phyloP scores from a whole-genome alignment of 1,140 invertebrate species.

The Drosophila sproati region DNA sequence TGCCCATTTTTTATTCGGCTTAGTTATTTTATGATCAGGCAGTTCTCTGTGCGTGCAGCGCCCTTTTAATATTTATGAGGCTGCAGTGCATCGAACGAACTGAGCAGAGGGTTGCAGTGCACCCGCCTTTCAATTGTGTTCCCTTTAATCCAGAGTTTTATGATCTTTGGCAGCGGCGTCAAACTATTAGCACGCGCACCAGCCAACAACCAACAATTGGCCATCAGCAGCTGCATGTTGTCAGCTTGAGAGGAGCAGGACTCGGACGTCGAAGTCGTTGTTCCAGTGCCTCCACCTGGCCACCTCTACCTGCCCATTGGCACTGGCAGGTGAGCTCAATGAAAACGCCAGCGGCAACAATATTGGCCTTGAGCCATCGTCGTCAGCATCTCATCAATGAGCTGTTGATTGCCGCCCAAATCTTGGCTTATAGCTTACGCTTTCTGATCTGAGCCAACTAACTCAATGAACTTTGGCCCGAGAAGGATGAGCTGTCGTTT shows the following conservation, averaged over 20 bases:
- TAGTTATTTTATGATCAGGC: neutral
- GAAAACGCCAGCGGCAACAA: slow-evolving; percentile 6
- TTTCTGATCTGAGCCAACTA: slow-evolving; percentile 30
- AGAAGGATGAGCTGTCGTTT: slow-evolving; percentile 24
- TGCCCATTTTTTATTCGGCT: neutral
- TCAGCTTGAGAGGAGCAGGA: neutral
- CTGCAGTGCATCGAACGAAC: neutral
- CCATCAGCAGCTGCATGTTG: slow-evolving; percentile 33
- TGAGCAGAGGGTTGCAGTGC: too few relatives aligned
- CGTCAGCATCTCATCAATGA: slow-evolving; percentile 13
- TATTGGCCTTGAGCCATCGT: slow-evolving; percentile 4
- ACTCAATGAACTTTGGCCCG: slow-evolving; percentile 52
- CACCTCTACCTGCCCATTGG: slow-evolving; percentile 8
- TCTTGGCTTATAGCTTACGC: slow-evolving; percentile 13
- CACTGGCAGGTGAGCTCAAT: slow-evolving; percentile 22
- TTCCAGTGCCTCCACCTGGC: slow-evolving; percentile 27
- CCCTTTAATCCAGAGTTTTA: slow-evolving; percentile 23
- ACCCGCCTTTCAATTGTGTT: slow-evolving; percentile 4
- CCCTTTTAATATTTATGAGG: slow-evolving; percentile 22
- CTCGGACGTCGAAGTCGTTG: neutral
- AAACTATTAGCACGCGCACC: slow-evolving; percentile 55
- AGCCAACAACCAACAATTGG: too few relatives aligned
- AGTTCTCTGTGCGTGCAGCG: neutral
- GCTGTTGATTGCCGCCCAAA: neutral
- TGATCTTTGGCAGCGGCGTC: slow-evolving; percentile 34